Evolutionary conservation across 2,888 invertebrate genomes (phyloP), one percentile per base, ranked within the genome.

Genomic region (Anticlea derivata): DNA sequence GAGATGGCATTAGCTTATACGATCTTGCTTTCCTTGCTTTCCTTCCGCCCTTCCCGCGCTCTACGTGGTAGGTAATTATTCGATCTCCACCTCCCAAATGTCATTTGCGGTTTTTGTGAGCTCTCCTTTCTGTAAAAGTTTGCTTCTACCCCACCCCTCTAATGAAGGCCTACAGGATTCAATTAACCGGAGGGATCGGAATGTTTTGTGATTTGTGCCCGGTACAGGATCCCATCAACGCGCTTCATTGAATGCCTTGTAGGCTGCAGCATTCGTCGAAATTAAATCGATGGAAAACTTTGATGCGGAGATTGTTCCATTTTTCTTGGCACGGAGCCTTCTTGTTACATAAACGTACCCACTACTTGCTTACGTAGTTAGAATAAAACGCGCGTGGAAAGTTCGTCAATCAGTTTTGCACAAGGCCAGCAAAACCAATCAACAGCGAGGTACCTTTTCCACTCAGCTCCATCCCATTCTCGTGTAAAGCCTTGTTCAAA

Each of bases 131-230:
- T 69, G 75, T 82, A 81, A 86, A 85, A 86, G 80, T 84, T 82
- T 77, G 80, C 83, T 86, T 80, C 83, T 83, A 83, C 70, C 39
- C 70, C 60, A 73, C 74, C 73, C 66, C 73, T 73, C 78, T 88
- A 88, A 88, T 88, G 85, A 86, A 85, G 86, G 86, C 80, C 82
- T 83, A 80, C 83, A 77, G 84, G 78, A 86, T 87, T 87, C 87
- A 86, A 87, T 88, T 88, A 87, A 84, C 80, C 77, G 75, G 68
- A 75, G 82, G 78, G 79, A 82, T 81, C 73, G 84, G 83, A 86
- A 86, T 86, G 86, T 83, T 86, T 84, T 82, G 85, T 84, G 84
- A 86, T 86, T 86, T 85, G 81, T 83, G 75, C 80, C 68, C 73
- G 68, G 73, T 72, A 73, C 77, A 77, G 75, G 79, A 85, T 85